Base-by-base conservation (phyloP, 2,113 vertebrate species). In the Cnemophilus loriae region DNA sequence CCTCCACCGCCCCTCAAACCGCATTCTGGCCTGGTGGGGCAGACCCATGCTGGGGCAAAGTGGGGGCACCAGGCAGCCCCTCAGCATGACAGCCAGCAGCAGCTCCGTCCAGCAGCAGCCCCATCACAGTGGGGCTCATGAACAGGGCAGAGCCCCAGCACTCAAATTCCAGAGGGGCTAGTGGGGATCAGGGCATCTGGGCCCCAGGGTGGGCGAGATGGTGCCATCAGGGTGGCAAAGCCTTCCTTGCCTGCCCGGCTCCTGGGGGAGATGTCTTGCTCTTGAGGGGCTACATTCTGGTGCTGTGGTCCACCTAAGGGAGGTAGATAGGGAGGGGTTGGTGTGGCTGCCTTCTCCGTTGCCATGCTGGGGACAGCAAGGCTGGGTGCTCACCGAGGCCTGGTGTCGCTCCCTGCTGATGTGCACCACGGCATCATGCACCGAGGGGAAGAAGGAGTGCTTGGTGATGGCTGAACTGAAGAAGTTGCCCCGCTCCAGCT, bases 381-480 rank as follows among this genome's bases (percentile, higher is more conserved):
- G 13, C 16, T 5, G 15, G 37, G 11, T 10, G 42, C 92, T 92
- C 67, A 97, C 96, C 2, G 16, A 11, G 28, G 61, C 70, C 47
- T 5, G 59, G 59, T 7, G 89, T 2, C 1, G 78, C 44, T 90
- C 84, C 21, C n/a, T 78, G 47, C 97, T 95, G 75, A 97, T 91
- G 91, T 98, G 96, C 65, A 96, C 90, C 76, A 99, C 98, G 0
- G 99, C 99, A 0, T 99, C 98, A 0, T 99, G 98, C 50, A 99
- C 87, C 0, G 98, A 98, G 71, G 98, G 97, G 86, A 99, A 99
- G 83, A 99, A 97, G 64, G 97, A 98, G 42, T 97, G 97, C 96
- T 99, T 99, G 53, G 98, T 99, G 95, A 99, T 97, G 57, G 97
- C 95, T 2, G 98, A 96, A 14, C 97, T 98, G 74, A 99, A 99